Percentiles rank a stretch among this genome's conserved stretches.
These are phyloP conservation scores for Siphonodentalium dalli DNA, from an alignment of 2,888 invertebrate genomes.

Conservation along the genomic window DNA sequence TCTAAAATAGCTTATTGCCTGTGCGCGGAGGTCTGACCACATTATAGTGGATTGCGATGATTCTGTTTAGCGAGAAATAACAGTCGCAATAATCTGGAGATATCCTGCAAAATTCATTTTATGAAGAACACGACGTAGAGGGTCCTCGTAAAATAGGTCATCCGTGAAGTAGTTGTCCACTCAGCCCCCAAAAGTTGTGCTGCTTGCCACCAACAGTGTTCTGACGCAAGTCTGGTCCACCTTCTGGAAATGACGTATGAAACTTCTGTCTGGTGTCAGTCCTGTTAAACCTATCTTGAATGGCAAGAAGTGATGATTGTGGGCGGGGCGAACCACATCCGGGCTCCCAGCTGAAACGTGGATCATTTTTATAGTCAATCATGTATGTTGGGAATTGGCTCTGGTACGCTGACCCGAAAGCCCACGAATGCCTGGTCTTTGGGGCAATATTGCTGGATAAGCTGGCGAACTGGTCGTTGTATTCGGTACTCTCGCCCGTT, in stretches of 20 bases:
- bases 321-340: conserved; percentile 51
- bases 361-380: conserved; percentile 47
- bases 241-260: conserved; percentile 52
- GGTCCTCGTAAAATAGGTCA: too few species aligned
- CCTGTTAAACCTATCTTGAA: conserved; percentile 59
- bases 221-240: conserved; percentile 55
- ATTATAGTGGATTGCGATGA: too few species aligned
- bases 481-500: conserved; percentile 37
- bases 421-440: conserved; percentile 32
- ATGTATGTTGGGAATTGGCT: conserved; percentile 44
- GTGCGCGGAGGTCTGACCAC: too few species aligned
- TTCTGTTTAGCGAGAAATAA: too few species aligned
- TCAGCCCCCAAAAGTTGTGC: conserved; percentile 55
- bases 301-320: conserved; percentile 46
- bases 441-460: conserved; percentile 48
- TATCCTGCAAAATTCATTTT: too few species aligned
- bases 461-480: conserved; percentile 44
- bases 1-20: too few species aligned
- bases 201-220: conserved; percentile 56
- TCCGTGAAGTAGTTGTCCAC: conserved; percentile 57
- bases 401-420: conserved; percentile 40
- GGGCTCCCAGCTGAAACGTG: conserved; percentile 51
- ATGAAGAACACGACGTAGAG: too few species aligned
- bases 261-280: conserved; percentile 46
- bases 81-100: too few species aligned